These are phyloP conservation scores for Megaceryle maxima DNA, from an alignment of 2,113 vertebrate genomes.

Conservation along the genomic window DNA sequence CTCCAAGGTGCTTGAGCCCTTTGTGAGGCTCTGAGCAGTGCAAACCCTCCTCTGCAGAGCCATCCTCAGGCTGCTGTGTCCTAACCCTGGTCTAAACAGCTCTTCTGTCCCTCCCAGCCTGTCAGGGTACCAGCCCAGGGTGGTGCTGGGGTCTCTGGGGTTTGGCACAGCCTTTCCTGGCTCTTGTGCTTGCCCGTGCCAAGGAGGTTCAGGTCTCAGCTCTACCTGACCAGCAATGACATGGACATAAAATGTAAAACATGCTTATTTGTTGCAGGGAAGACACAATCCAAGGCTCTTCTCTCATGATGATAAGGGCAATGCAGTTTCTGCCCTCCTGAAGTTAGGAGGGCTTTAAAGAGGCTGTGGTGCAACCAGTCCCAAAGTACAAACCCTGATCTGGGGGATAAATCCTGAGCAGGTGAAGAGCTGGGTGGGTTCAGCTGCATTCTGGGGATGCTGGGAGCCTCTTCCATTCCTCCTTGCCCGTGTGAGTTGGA, in stretches of 20 bases:
- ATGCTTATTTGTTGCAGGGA: background rate
- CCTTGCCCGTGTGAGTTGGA: background rate
- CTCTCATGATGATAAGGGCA: background rate
- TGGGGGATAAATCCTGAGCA: background rate
- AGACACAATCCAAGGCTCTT: background rate
- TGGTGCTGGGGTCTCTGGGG: background rate
- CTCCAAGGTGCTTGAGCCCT: background rate
- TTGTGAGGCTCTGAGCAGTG: background rate
- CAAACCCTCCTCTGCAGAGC: background rate
- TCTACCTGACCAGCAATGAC: background rate
- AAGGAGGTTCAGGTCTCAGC: background rate
- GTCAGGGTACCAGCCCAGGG: rapidly evolving
- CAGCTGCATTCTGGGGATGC: rapidly evolving
- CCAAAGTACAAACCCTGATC: background rate
- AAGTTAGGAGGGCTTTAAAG: background rate
- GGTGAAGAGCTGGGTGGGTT: background rate
- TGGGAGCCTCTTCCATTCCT: background rate
- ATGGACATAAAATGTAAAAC: background rate
- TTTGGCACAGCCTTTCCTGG: background rate
- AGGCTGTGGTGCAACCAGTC: no score
- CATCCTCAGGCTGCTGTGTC: rapidly evolving
- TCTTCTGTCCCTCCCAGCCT: background rate
- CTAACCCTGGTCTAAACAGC: background rate
- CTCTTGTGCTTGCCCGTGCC: rapidly evolving
- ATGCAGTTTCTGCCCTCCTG: background rate